Percentiles rank a stretch among this genome's conserved stretches.
phyloP scores from a whole-genome alignment of 2,113 vertebrate species.

The Mastomys coucha region DNA sequence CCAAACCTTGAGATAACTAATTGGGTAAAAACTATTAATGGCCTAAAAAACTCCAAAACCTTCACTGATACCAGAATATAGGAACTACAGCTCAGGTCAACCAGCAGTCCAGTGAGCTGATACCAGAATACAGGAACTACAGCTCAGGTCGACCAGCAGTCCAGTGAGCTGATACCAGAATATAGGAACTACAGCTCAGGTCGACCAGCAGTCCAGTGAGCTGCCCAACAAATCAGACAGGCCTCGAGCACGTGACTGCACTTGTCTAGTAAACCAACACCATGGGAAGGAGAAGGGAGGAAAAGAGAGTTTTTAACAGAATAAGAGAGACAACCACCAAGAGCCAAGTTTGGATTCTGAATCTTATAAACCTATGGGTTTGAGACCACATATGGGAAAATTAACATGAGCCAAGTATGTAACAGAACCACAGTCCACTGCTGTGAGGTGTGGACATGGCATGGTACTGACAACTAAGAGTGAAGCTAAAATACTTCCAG shows the following conservation, averaged over 20 bases:
- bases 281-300: neutral
- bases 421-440: neutral
- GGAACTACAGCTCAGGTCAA: constrained; percentile 32
- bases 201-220: neutral
- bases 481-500: neutral
- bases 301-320: neutral
- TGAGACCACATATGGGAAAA: constrained; percentile 5
- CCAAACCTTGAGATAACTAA: constrained; percentile 34
- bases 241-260: constrained; percentile 33
- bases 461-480: neutral
- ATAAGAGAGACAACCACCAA: neutral
- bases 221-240: neutral
- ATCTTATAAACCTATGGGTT: neutral
- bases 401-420: neutral
- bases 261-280: constrained; percentile 12
- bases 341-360: constrained; percentile 27
- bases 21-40: constrained; percentile 13
- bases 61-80: constrained; percentile 15
- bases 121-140: neutral
- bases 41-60: constrained; percentile 38
- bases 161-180: neutral
- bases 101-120: neutral
- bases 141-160: constrained; percentile 12
- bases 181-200: neutral
- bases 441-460: neutral